phyloP scores from a whole-genome alignment of 2,797 vertebrate species.

The Paedocypris micromegethes region DNA sequence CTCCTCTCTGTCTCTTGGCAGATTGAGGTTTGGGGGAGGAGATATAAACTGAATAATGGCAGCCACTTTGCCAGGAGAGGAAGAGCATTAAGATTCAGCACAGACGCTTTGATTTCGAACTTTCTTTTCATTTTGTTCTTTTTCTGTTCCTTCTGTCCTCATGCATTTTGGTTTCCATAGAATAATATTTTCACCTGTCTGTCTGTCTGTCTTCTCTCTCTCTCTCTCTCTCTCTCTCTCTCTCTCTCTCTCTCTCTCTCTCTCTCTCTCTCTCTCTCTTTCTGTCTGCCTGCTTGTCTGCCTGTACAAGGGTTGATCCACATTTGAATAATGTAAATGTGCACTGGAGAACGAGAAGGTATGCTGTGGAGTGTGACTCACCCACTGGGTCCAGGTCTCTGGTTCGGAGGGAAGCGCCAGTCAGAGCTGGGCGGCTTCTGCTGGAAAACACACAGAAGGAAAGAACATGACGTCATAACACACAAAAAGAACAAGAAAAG shows the following conservation, averaged over 20 bases:
- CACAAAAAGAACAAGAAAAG: conserved; percentile 6
- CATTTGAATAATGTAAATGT: conserved; percentile 31
- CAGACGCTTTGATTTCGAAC: not conserved
- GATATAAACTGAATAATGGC: conserved; percentile 11
- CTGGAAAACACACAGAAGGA: conserved; percentile 66
- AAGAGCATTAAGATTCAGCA: conserved; percentile 22
- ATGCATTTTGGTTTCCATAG: not conserved
- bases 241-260: not conserved
- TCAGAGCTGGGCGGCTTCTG: conserved; percentile 97
- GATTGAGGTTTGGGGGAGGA: conserved; percentile 22
- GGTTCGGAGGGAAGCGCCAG: conserved; percentile 96
- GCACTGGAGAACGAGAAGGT: conserved; percentile 1
- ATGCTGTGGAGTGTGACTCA: conserved; percentile 67
- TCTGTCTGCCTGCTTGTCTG: conserved; percentile 5
- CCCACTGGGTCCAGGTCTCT: conserved; percentile 96
- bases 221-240: conserved; percentile 6
- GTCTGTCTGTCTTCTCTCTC: not conserved
- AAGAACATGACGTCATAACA: conserved; percentile 12
- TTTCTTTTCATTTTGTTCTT: conserved; percentile 7
- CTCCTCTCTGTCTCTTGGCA: conserved; percentile 12
- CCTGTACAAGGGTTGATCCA: not conserved
- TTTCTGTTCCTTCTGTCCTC: conserved; percentile 24
- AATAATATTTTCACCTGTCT: not conserved
- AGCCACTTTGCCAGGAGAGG: conserved; percentile 21
- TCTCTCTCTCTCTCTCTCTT: not conserved